Evolutionary conservation across 2,113 vertebrate species (phyloP), one percentile per base, ranked within the genome.

Genomic region (Dromaius novaehollandiae): DNA sequence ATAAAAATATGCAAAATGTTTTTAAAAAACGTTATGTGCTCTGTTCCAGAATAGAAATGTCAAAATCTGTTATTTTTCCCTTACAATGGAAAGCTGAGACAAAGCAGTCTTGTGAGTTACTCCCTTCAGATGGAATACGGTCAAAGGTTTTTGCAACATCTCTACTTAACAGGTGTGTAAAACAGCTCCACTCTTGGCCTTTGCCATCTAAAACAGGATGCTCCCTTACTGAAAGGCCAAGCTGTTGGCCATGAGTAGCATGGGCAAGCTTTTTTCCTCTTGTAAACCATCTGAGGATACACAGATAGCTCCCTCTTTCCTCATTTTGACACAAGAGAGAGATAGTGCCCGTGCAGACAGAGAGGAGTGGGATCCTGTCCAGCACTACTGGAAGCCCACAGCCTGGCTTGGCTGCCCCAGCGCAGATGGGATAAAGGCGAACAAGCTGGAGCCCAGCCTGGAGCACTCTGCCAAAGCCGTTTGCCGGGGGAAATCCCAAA

Each of bases 401-500:
- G 88, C 64, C 91, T 89, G 86, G 48, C 83, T 88, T 82, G 91
- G 79, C 80, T 66, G 92, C 89, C 80, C 90, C 64, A 77, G 7
- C 93, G 42, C 10, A 11, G 42, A 2, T 2, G 1, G 87, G n/a
- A 95, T 88, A 97, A 96, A 95, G 91, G 73, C 13, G 0, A 92
- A 95, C 95, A 79, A 88, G 95, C 91, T 94, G 96, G 93, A 95
- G 48, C 8, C 46, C 79, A 30, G 96, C 97, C 95, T 26, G 76
- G 4, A 82, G 65, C 80, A 13, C 63, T 82, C 78, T 68, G 94
- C 96, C 96, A 97, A 88, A 83, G 65, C 44, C 63, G 12, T 78
- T 34, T 82, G 96, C 93, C 94, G 94, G 78, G 86, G 95, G 87
- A 95, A 93, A 95, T 89, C 96, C 94, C 93, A 89, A 95, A 96